Conservation (phyloP, 1,140 invertebrate genomes). For the Frieseomelitta varia region DNA sequence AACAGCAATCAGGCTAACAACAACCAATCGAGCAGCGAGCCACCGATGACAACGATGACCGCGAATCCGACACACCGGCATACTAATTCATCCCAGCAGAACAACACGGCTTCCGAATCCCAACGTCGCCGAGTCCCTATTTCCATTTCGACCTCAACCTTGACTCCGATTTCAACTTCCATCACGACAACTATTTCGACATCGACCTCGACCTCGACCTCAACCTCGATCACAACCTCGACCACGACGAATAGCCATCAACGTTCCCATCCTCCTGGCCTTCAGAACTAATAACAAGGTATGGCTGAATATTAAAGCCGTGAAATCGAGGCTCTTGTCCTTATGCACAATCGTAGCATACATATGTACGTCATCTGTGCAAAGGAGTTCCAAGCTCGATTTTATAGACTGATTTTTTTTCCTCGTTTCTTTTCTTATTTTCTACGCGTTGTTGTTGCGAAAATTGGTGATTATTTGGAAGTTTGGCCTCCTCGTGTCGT, state of each 20-base stretch:
- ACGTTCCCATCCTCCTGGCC: slow-evolving; percentile 44
- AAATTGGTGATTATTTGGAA: neutral
- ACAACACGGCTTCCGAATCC: slow-evolving; percentile 73
- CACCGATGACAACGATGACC: slow-evolving; percentile 11
- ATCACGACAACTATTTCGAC: slow-evolving; percentile 72
- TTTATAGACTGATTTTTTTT: neutral
- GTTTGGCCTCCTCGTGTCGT: no score
- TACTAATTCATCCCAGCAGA: slow-evolving; percentile 70
- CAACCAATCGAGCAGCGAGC: slow-evolving; percentile 24
- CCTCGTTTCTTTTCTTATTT: neutral
- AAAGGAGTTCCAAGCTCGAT: neutral
- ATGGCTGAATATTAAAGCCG: slow-evolving; percentile 48
- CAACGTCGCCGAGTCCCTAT: slow-evolving; percentile 73
- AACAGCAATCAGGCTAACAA: slow-evolving; percentile 71
- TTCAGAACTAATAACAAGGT: slow-evolving; percentile 60
- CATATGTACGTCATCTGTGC: no score
- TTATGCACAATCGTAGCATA: no score
- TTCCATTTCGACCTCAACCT: slow-evolving; percentile 74
- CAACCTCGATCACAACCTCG: slow-evolving; percentile 62
- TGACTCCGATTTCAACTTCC: slow-evolving; percentile 70
- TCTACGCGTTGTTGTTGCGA: neutral
- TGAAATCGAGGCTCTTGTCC: neutral
- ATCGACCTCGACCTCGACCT: slow-evolving; percentile 74
- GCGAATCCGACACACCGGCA: slow-evolving; percentile 45
- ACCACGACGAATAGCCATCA: slow-evolving; percentile 54